Base-by-base conservation (phyloP, 2,113 vertebrate species). In the Suricata suricatta region DNA sequence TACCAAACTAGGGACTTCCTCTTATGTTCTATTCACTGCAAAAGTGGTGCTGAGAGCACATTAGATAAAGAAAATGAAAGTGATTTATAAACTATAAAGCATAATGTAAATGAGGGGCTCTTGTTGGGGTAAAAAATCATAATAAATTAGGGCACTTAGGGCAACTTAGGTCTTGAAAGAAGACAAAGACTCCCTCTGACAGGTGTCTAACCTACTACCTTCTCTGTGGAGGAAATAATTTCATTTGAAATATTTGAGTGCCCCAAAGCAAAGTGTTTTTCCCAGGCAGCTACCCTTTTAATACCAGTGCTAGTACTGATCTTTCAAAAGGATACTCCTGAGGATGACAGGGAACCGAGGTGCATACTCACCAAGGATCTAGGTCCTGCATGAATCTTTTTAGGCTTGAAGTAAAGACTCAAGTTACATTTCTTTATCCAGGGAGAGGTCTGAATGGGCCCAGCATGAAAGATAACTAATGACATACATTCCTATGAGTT, bases 61-160 rank as follows among this genome's bases (percentile, higher is more conserved):
- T 80, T 87, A 93, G 94, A 80, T 86, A 92, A 76, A 35, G 15
- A 57, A n/a, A 68, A n/a, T 52, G 60, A 82, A 96, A 89, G n/a
- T 90, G 29, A 66, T 60, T 44, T 74, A 88, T 82, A 93, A 96
- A 88, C 44, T 57, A 29, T 52, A 57, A 64, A 93, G 90, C n/a
- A 80, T 76, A 60, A 50, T n/a, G 4, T 5, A 82, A 86, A 90
- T 52, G 31, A 90, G 35, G 63, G 82, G 35, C 81, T 87, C 33
- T 88, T 77, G 41, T 0, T 54, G 60, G 63, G 16, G 13, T 6
- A 82, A 38, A 38, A 33, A 25, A 66, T 64, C 54, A 77, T 90
- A 25, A 66, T n/a, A 83, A 96, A 83, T 87, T 95, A 83, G 50
- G 68, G 25, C 31, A 87, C 16, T 82, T 54, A 41, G n/a, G 60